phyloP scores from a whole-genome alignment of 2,888 invertebrate species.

The Andrena dorsata region DNA sequence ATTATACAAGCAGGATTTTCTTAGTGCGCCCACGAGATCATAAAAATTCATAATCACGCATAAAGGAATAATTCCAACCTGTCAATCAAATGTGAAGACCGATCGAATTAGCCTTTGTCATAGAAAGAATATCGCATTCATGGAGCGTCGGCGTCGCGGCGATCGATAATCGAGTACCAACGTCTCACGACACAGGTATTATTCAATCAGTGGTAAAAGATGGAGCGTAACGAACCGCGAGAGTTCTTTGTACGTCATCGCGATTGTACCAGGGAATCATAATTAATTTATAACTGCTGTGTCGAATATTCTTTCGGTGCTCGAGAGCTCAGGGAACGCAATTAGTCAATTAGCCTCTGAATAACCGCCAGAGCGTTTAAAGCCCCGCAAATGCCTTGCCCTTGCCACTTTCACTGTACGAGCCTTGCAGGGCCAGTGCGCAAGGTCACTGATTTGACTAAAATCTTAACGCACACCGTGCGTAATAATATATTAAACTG shows the following conservation, averaged over 20 bases:
- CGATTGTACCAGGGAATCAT: neutral
- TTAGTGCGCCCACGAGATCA: neutral
- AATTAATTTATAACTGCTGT: conserved; percentile 21
- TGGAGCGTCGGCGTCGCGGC: neutral
- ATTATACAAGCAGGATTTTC: conserved; percentile 5
- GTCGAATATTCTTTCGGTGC: conserved; percentile 2
- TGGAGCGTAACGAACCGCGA: neutral
- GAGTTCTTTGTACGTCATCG: neutral
- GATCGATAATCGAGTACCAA: conserved; percentile 28
- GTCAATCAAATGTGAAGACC: conserved; percentile 12
- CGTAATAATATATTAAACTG: too few species aligned
- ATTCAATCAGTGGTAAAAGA: conserved; percentile 11
- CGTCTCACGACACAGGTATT: neutral
- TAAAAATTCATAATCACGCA: neutral
- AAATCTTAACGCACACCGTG: too few species aligned
- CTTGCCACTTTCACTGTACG: conserved; percentile 15
- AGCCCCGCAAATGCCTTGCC: conserved; percentile 2
- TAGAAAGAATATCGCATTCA: neutral
- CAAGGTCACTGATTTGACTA: too few species aligned
- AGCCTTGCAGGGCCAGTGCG: neutral
- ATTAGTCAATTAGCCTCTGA: conserved; percentile 16
- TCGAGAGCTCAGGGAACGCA: neutral
- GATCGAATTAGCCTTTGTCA: conserved; percentile 2
- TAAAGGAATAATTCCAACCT: neutral
- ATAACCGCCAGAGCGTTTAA: neutral